Evolutionary conservation across 2,113 vertebrate species (phyloP), one percentile per base, ranked within the genome.

Genomic region (Notarius quadriscutis): DNA sequence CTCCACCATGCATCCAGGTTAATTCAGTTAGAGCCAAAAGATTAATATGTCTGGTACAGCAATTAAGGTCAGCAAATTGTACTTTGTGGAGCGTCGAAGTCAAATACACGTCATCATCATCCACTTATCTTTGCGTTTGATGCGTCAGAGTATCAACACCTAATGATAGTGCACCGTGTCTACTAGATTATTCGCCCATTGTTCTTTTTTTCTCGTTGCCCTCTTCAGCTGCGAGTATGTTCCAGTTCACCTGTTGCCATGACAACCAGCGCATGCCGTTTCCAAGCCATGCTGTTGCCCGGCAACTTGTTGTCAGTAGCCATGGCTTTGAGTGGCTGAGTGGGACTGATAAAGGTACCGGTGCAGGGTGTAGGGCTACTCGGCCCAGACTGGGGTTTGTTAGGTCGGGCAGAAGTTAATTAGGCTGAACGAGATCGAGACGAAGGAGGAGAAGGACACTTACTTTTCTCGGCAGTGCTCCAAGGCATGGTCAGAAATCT

Each of bases 401-500:
- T 84, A 89, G 69, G 81, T 60, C 85, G 84, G 72, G 72, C 80
- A 91, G 67, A 84, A 63, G 80, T 18, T 57, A 7, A 51, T 22
- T 41, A 62, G 48, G 10, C 34, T 71, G 67, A 82, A 60, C 65
- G 57, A 63, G 22, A 27, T 53, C 1, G 2, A 62, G 12, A 69
- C 1, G 48, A 20, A 20, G 17, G 11, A 34, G 6, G 48, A 41
- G 30, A 71, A 14, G 25, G 15, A 69, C 7, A 87, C 92, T 34
- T 91, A 96, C 96, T 92, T 95, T 88, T 94, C 93, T 83, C 89
- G 90, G 91, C 95, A 96, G 88, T 93, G 95, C 87, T 94, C 92
- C 90, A 96, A 78, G 48, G 96, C 96, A 48, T 96, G 94, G 15
- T 95, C 93, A 5, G 91, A 93, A 79, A 96, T 96, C 92, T 95